Evolutionary conservation across 2,797 vertebrate genomes (phyloP).

Genomic region (Fratercula arctica): DNA sequence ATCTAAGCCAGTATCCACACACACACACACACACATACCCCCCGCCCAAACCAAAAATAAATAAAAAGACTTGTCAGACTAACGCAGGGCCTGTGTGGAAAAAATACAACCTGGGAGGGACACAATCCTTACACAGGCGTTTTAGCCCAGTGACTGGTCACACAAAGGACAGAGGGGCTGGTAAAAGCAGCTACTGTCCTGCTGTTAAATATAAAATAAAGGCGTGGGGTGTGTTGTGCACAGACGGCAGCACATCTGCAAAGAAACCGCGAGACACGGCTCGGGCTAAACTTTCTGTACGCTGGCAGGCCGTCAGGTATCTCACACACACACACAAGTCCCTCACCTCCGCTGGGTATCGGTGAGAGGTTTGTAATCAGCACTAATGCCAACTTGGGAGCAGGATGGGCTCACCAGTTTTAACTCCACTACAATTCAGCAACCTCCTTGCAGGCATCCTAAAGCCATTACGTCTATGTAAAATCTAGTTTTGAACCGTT

Average conservation of each 20-base stretch:
- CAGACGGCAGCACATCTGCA: accelerated
- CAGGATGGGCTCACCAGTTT: accelerated
- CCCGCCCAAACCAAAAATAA: not conserved
- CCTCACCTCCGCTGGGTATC: not conserved
- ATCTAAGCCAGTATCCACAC: not conserved
- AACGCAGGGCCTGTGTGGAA: too few species aligned
- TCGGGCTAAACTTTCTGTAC: not conserved
- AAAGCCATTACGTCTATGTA: not conserved
- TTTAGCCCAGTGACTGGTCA: too few species aligned
- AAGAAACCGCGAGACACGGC: not conserved
- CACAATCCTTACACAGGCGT: too few species aligned
- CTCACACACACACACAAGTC: not conserved
- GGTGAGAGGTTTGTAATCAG: not conserved
- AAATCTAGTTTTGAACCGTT: not conserved
- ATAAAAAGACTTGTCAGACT: too few species aligned
- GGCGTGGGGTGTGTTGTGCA: too few species aligned
- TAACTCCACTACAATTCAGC: not conserved
- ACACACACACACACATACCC: too few species aligned
- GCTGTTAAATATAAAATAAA: not conserved
- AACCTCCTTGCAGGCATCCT: not conserved
- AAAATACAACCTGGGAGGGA: not conserved
- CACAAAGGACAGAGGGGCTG: not conserved
- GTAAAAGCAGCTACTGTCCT: not conserved
- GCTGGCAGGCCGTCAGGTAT: accelerated
- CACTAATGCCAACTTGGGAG: not conserved